Evolutionary conservation across 37 sponge, comb jelly and placozoan genomes (phyloP).

Genomic region (Aphrocallistes beatrix): DNA sequence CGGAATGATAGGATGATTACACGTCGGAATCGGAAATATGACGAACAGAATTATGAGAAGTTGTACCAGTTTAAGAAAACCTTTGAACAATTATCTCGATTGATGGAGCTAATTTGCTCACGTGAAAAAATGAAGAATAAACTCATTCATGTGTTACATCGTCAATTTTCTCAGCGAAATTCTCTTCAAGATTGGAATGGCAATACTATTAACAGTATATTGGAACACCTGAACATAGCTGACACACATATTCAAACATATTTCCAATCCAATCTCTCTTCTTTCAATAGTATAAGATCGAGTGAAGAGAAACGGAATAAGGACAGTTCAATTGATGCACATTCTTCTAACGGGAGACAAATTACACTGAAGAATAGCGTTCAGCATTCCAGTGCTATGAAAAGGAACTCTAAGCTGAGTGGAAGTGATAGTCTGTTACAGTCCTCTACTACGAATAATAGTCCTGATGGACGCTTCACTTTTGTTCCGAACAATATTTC

Average conservation of each 20-base stretch:
- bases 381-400: too few species aligned
- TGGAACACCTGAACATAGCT: neutral
- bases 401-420: too few species aligned
- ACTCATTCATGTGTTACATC: neutral
- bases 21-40: neutral
- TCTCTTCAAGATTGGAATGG: neutral
- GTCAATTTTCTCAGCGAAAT: neutral
- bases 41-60: conserved; percentile 13
- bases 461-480: neutral
- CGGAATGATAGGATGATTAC: neutral
- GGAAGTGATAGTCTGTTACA: too few species aligned
- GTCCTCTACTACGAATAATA: too few species aligned
- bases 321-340: neutral
- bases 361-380: too few species aligned
- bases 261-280: neutral
- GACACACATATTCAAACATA: neutral
- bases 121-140: neutral
- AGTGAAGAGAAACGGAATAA: neutral
- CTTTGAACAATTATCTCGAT: neutral
- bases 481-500: neutral
- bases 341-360: neutral
- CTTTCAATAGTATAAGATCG: neutral
- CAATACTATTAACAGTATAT: neutral
- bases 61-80: neutral
- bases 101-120: neutral